Base-by-base conservation (phyloP, 2,888 invertebrate genomes). In the Spodoptera littoralis region DNA sequence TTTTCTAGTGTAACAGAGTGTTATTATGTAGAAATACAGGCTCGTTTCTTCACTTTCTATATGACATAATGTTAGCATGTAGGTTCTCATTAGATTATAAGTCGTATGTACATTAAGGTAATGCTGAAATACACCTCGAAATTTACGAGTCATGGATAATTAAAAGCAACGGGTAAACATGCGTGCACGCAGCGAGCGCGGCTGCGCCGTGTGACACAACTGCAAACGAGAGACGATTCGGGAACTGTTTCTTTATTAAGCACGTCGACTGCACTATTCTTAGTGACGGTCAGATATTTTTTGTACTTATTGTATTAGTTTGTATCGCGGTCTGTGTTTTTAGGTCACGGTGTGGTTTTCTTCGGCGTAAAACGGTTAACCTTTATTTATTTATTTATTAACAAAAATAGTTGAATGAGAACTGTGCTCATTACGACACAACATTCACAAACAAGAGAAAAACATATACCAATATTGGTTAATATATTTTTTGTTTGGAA, bases 101-200 rank as follows among this genome's bases (percentile, higher is more conserved):
- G 76, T 65, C 70, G 73, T 78, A 64, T 82, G 78, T 78, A 77
- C 80, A 76, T 79, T 80, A 80, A 81, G 77, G 76, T 81, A 77
- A 79, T 76, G 80, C 76, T 80, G 79, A 79, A 82, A 73, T 81
- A 81, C 77, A 80, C 79, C 80, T 83, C 73, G 71, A 83, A 86
- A 88, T 88, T 88, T 88, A 88, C 79, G 80, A 77, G 75, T 67
- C 65, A 58, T 60, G 71, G 67, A 70, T 73, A 81, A 84, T 83
- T 85, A 86, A 85, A 87, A 82, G 82, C 83, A 81, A 77, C 82
- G 82, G 77, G 82, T 83, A 84, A 83, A 85, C 82, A 84, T 77
- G 82, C 83, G 81, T 80, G 82, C 76, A 69, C 78, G 77, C 82
- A 80, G 70, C 74, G 64, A 70, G 64, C 60, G 70, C 56, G 30